phyloP scores from a whole-genome alignment of 2,797 vertebrate species.

The Tympanoctomys barrerae region DNA sequence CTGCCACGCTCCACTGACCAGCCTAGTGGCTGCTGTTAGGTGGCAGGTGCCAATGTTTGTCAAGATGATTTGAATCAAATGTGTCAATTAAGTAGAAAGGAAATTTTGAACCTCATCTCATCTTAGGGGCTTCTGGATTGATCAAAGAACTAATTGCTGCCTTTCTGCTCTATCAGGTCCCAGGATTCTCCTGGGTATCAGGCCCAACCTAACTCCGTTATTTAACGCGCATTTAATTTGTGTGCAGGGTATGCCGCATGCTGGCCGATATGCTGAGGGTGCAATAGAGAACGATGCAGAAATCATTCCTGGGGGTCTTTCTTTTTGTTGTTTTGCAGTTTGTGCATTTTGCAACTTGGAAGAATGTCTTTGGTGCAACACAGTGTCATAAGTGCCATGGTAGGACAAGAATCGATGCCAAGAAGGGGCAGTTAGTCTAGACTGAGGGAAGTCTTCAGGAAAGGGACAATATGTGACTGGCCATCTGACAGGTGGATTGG shows the following conservation, averaged over 20 bases:
- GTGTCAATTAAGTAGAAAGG: conserved; percentile 25
- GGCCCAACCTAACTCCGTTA: not conserved
- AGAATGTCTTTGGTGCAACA: not conserved
- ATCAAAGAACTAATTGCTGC: not conserved
- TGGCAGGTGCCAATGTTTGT: not conserved
- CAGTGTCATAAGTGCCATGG: not conserved
- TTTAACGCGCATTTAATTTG: conserved; percentile 34
- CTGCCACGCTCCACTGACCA: not conserved
- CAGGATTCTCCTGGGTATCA: not conserved
- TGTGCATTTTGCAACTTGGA: not conserved
- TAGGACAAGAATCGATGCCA: not conserved
- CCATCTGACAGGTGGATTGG: not conserved
- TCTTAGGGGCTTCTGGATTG: not conserved
- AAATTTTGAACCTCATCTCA: not conserved
- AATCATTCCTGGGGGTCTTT: not conserved
- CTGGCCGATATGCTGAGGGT: not conserved
- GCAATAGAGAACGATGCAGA: conserved; percentile 2
- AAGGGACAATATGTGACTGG: not conserved
- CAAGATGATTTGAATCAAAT: not conserved
- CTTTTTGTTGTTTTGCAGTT: not conserved
- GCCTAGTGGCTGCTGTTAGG: not conserved
- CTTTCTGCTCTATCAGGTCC: not conserved
- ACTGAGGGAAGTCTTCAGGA: not conserved
- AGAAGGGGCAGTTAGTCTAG: not conserved
- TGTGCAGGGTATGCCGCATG: not conserved